Percentiles rank a stretch among this genome's conserved stretches.
Evolutionary conservation across 2,888 invertebrate genomes (phyloP).

Genomic region (Phaonia tiefii): DNA sequence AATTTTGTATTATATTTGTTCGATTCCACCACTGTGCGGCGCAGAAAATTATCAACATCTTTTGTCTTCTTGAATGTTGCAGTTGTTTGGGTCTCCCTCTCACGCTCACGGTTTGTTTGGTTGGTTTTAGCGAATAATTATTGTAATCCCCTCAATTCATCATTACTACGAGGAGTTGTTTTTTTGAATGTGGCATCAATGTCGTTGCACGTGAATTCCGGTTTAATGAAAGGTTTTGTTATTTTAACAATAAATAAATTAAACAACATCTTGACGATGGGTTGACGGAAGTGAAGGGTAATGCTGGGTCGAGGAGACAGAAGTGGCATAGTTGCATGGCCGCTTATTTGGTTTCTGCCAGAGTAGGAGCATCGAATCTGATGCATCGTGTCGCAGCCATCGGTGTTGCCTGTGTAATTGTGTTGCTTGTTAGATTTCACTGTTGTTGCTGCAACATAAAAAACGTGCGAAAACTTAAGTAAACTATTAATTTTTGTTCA

Average conservation of each 20-base stretch:
- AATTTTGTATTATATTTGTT: too few relatives aligned
- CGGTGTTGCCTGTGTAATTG: slow-evolving; percentile 32
- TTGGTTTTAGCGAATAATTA: slow-evolving; percentile 69
- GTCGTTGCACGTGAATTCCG: slow-evolving; percentile 57
- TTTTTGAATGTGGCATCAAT: slow-evolving; percentile 60
- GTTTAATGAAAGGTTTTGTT: slow-evolving; percentile 57
- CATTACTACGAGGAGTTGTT: slow-evolving; percentile 72
- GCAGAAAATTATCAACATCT: too few relatives aligned
- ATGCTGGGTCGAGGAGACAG: background rate
- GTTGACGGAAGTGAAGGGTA: background rate
- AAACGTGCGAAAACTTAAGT: slow-evolving; percentile 61
- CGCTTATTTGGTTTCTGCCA: slow-evolving; percentile 17
- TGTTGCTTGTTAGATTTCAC: slow-evolving; percentile 31
- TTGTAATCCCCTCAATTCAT: slow-evolving; percentile 77
- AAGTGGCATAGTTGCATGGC: background rate
- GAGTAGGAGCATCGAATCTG: slow-evolving; percentile 7
- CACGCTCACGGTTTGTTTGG: slow-evolving; percentile 55
- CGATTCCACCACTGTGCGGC: too few relatives aligned
- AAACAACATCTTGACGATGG: slow-evolving; percentile 5
- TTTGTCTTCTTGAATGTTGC: background rate
- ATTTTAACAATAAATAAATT: slow-evolving; percentile 46
- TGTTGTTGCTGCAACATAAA: slow-evolving; percentile 47
- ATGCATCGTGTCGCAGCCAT: slow-evolving; percentile 34
- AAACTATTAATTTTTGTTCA: slow-evolving; percentile 54
- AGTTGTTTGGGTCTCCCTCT: slow-evolving; percentile 17